Base-by-base conservation (phyloP, 2,888 invertebrate genomes). In the Ochropleura leucogaster region DNA sequence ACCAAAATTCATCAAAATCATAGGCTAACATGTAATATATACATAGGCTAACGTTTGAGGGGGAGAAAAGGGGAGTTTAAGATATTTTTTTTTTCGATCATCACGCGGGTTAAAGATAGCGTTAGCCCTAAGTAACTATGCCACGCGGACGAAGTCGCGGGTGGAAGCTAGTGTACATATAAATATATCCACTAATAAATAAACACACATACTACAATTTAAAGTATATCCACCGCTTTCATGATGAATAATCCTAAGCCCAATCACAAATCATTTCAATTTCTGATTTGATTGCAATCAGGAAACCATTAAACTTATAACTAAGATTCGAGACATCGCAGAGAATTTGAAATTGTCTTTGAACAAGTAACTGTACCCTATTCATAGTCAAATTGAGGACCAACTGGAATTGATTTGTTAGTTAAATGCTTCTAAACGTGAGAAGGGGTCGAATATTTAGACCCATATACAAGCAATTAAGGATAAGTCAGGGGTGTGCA, bases 341-440 rank as follows among this genome's bases (percentile, higher is more conserved):
- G 49, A 42, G 62, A 75, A 70, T 66, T 70, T 44, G 72, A 69
- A 69, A 77, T 85, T 81, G 64, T 75, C 72, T 72, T 81, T 63
- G 47, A 76, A 51, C 72, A 80, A 84, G 81, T 68, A 55, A 30
- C 57, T 62, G 44, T 51, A 62, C 12, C 14, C 49, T 18, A 77
- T 85, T 85, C 44, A 74, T 59, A 74, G 72, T 69, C 42, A 70
- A 82, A 78, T 82, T 82, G 82, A 46, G 64, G 68, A 62, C 65
- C 63, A 70, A 72, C 63, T 68, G 59, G 47, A 68, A 78, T 70
- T 70, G 69, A 85, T 85, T 82, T 68, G 78, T 82, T 71, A 81
- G 66, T 64, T 67, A 74, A 81, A 68, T 69, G 55, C 46, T 67
- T 78, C 67, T 51, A 59, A 65, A 64, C 30, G 60, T 64, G 40